Evolutionary conservation across 2,888 invertebrate genomes (phyloP).

Genomic region (Parthenolecanium corni): DNA sequence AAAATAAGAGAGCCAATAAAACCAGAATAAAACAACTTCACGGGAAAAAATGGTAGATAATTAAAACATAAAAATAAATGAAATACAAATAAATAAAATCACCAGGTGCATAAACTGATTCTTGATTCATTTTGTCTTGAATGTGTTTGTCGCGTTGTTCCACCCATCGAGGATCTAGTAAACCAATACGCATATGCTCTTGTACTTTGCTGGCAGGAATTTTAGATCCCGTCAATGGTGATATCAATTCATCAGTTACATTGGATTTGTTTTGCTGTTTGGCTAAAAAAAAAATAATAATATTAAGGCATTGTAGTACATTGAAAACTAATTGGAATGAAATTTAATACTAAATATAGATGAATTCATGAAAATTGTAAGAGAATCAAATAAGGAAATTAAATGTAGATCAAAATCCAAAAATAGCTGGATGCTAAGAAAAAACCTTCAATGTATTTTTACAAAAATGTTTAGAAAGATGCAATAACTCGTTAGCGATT

Average conservation of each 20-base stretch:
- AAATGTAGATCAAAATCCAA: no score
- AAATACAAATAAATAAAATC: conserved; percentile 31
- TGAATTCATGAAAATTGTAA: no score
- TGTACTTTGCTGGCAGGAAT: conserved; percentile 95
- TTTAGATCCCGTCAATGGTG: conserved; percentile 95
- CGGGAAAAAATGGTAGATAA: neutral
- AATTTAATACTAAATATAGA: neutral
- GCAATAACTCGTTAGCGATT: no score
- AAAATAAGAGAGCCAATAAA: neutral
- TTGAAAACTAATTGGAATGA: neutral
- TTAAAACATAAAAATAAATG: neutral
- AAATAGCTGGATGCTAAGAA: no score
- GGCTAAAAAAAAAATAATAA: conserved; percentile 39
- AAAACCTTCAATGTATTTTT: no score
- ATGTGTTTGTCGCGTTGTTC: conserved; percentile 90
- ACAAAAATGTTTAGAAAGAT: no score
- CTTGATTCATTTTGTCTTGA: conserved; percentile 86
- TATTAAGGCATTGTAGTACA: neutral
- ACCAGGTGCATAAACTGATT: conserved; percentile 64
- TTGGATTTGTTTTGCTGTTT: conserved; percentile 44
- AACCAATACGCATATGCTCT: conserved; percentile 93
- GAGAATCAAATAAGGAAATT: no score
- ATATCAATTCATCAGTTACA: conserved; percentile 83
- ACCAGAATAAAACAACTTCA: no score
- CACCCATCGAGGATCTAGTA: conserved; percentile 94